Base-by-base conservation (phyloP, 2,888 invertebrate species). In the Eustalomyia histrio region DNA sequence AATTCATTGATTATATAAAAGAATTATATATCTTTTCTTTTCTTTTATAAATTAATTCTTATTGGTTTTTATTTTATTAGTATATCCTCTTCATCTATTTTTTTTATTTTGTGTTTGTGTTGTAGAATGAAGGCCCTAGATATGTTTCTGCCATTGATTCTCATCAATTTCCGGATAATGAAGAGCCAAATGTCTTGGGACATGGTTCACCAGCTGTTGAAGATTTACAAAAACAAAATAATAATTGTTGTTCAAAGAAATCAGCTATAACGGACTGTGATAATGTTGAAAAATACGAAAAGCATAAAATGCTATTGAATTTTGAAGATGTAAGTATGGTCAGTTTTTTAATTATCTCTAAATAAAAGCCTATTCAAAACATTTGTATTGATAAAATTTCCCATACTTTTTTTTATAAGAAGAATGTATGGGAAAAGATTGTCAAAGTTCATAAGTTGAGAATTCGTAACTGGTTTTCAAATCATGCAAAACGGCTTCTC, bases 241-340 rank as follows among this genome's bases (percentile, higher is more conserved):
- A 43, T 43, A 83, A 79, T 75, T 83, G 79, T 74, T 64, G 83
- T 79, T 71, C 74, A 16, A 64, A 43, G 33, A 81, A 67, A 39
- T 76, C 67, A 17, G 24, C 33, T 3, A 17, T 60, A 35, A 16
- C 53, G 43, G 76, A 64, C 69, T 65, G 50, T 57, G 79, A 85
- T 63, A 63, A 57, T 50, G 72, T 83, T 53, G 65, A 55, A 53
- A 86, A 88, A 78, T 80, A 86, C 69, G 84, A 85, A 50, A 88
- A 87, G 81, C 83, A 85, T 71, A 87, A 88, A 83, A 86, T 89
- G 84, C 85, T 92, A 17, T 87, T 91, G 74, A 87, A 85, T 79
- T 92, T 88, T 83, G 91, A 92, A 68, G 92, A 92, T 83, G 90
- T 90, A 85, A 90, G 89, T 82, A 67, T 47, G 12, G n/a, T 39